phyloP scores from a whole-genome alignment of 2,113 vertebrate genomes.

The Cnemophilus loriae region DNA sequence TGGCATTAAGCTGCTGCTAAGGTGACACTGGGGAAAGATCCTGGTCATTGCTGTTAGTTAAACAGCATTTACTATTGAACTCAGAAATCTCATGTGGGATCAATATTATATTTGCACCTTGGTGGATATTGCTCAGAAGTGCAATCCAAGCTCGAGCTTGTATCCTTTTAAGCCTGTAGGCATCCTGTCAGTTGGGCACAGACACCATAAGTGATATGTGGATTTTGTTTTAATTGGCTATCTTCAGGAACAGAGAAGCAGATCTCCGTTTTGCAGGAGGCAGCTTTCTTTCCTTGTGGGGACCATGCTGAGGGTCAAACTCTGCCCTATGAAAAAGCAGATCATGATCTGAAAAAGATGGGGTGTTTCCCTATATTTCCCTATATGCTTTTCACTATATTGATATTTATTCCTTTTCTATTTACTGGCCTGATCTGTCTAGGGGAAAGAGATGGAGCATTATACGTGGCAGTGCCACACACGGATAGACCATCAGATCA shows the following conservation, averaged over 20 bases:
- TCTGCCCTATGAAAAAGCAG: background rate
- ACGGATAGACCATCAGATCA: slow-evolving; percentile 42
- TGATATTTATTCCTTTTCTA: background rate
- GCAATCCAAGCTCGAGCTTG: background rate
- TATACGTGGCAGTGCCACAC: background rate
- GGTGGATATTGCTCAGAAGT: background rate
- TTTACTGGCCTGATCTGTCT: background rate
- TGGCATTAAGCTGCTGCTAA: background rate
- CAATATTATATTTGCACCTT: background rate
- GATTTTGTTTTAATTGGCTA: background rate
- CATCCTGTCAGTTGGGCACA: background rate
- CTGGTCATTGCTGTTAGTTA: background rate
- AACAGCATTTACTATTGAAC: background rate
- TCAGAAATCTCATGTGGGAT: background rate
- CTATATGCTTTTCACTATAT: background rate
- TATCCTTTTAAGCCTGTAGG: background rate
- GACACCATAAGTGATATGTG: background rate
- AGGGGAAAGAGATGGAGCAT: background rate
- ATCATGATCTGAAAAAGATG: background rate
- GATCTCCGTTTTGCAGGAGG: background rate
- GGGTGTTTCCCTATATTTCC: background rate
- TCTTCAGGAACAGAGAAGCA: background rate
- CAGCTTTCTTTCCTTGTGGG: background rate
- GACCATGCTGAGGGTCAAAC: background rate
- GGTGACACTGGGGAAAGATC: background rate